Base-by-base conservation (phyloP, 1,140 invertebrate genomes). In the Trypoxylus dichotomus region DNA sequence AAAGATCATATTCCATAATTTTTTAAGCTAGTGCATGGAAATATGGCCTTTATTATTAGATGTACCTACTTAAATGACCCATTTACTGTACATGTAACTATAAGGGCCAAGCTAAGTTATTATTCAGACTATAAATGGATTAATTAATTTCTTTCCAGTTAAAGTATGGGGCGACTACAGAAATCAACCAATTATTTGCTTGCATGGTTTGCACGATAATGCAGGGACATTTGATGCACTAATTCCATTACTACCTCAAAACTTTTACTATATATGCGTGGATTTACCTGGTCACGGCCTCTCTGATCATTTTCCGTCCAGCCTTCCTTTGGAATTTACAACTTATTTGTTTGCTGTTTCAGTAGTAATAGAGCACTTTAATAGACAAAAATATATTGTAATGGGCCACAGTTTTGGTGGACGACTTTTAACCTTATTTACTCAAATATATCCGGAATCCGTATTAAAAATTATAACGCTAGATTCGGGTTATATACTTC, bases 201-300 rank as follows among this genome's bases (percentile, higher is more conserved):
- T 91, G 21, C 93, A 93, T 82, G 93, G 92, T 1, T 78, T 81
- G 13, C 80, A 86, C 43, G 91, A 92, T 80, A 93, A 93, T 79
- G 88, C 90, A 21, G 89, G 88, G 7, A 86, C 89, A 15, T 94
- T 92, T 84, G 88, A 92, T 76, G 87, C 87, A 15, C 85, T 94
- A 1, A 86, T 92, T 41, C 85, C 88, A 24, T 77, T 89, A 15
- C 84, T 94, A 72, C 89, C 90, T 3, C 80, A 83, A 63, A 81
- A 85, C 1, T 89, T 88, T 80, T 91, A 90, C 78, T 90, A 90
- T 77, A 89, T 93, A 2, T 88, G 88, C 82, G 86, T 92, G 42
- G 92, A 93, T 83, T 85, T 92, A 78, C 91, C 91, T 8, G 90
- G 91, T 1, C 92, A 93, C 85, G 93, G 93, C 3, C 84, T 85